Evolutionary conservation across 2,888 invertebrate species (phyloP).

Genomic region (Cantharis rufa): DNA sequence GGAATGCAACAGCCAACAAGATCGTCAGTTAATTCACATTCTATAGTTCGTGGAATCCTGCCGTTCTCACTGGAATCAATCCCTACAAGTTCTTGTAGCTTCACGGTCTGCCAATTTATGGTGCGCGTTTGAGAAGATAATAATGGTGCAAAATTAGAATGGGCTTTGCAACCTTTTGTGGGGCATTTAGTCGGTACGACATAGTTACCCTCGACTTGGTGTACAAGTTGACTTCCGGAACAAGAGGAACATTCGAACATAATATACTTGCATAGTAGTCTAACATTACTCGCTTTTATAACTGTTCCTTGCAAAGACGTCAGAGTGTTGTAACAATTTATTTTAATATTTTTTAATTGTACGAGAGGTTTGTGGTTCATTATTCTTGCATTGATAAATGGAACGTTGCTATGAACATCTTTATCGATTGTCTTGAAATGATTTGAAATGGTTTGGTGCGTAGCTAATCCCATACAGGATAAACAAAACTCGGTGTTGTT

Average conservation of each 20-base stretch:
- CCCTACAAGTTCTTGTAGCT: slow-evolving; percentile 76
- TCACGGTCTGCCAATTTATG: slow-evolving; percentile 78
- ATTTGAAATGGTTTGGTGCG: slow-evolving; percentile 69
- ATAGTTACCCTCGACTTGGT: slow-evolving; percentile 67
- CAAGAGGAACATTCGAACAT: slow-evolving; percentile 79
- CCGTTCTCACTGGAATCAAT: slow-evolving; percentile 73
- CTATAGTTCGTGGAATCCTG: slow-evolving; percentile 76
- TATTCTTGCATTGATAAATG: slow-evolving; percentile 62
- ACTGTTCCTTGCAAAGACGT: slow-evolving; percentile 85
- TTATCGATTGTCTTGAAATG: not conserved
- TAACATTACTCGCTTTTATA: slow-evolving; percentile 76
- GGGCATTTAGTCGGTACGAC: slow-evolving; percentile 63
- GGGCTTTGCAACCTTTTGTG: slow-evolving; percentile 60
- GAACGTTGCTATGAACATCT: slow-evolving; percentile 47
- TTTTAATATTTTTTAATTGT: slow-evolving; percentile 70
- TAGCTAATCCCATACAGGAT: slow-evolving; percentile 73
- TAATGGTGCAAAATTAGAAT: slow-evolving; percentile 66
- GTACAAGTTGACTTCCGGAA: slow-evolving; percentile 65
- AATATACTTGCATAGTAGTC: slow-evolving; percentile 74
- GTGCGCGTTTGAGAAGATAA: slow-evolving; percentile 74
- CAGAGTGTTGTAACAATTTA: slow-evolving; percentile 74
- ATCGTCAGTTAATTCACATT: slow-evolving; percentile 84
- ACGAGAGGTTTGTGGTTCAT: slow-evolving; percentile 68
- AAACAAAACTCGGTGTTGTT: slow-evolving; percentile 71
- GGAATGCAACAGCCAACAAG: slow-evolving; percentile 82